A percentile compares a stretch with the other conserved stretches of the same genome.
Evolutionary conservation across 2,797 vertebrate genomes (phyloP).

Genomic region (Carapus acus): DNA sequence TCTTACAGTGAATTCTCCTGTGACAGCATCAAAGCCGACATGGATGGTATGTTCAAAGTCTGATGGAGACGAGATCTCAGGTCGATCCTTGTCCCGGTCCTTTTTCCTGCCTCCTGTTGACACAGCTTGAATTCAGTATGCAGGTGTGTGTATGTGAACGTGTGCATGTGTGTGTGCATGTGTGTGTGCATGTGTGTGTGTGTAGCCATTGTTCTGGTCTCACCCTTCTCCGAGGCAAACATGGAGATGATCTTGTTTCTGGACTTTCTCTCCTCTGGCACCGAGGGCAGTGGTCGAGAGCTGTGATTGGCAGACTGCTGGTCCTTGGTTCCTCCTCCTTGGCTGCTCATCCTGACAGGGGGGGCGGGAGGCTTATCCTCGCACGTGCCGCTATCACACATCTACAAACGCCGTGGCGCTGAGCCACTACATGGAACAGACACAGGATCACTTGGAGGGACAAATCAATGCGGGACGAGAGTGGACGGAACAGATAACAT

Average conservation of each 20-base stretch:
- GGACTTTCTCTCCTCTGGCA: constrained; percentile 90
- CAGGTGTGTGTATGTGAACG: background rate
- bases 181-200: constrained; percentile 4
- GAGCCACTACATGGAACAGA: constrained; percentile 5
- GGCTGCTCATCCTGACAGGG: constrained; percentile 96
- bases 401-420: constrained; percentile 75
- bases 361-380: constrained; percentile 98
- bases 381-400: constrained; percentile 97
- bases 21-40: constrained; percentile 96
- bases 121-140: background rate
- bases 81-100: constrained; percentile 92
- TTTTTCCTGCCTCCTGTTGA: constrained; percentile 86
- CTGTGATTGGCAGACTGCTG: constrained; percentile 82
- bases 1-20: constrained; percentile 98
- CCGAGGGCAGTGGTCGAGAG: constrained; percentile 89
- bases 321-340: constrained; percentile 86
- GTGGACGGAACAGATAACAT: too few relatives aligned
- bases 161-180: constrained; percentile 1
- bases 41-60: constrained; percentile 99
- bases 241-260: constrained; percentile 97
- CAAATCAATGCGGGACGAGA: background rate
- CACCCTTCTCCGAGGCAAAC: constrained; percentile 86
- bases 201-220: background rate
- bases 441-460: background rate
- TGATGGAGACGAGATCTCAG: constrained; percentile 95